phyloP scores from a whole-genome alignment of 2,888 invertebrate genomes.

The Dicyrtoma fusca region DNA sequence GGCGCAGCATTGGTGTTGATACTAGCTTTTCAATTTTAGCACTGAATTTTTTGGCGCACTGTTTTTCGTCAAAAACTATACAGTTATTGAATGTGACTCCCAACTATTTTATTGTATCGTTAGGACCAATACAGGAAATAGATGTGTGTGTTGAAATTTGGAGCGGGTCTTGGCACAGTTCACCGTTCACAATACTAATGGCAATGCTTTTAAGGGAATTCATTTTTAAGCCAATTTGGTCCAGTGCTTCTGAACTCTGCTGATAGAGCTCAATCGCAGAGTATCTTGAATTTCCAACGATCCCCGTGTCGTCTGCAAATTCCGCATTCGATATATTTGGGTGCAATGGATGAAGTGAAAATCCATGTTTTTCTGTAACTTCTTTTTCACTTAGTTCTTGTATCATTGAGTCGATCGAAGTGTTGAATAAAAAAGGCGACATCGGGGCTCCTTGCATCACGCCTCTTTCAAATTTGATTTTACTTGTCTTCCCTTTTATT shows the following conservation, averaged over 20 bases:
- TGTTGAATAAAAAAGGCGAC: neutral
- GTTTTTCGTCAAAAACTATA: neutral
- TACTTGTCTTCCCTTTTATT: neutral
- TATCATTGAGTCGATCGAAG: no score
- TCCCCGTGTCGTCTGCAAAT: neutral
- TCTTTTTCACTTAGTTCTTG: neutral
- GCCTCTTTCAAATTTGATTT: neutral
- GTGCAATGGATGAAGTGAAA: neutral
- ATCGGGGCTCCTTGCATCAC: no score
- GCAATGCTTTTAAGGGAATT: neutral
- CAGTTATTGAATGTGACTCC: conserved; percentile 1
- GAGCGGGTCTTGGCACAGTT: neutral
- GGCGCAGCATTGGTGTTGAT: neutral
- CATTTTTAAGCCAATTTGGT: neutral
- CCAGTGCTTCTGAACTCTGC: no score
- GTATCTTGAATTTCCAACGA: neutral
- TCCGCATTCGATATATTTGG: neutral
- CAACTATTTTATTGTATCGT: neutral
- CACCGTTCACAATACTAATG: neutral
- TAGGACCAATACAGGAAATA: neutral
- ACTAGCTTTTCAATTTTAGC: neutral
- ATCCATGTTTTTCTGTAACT: neutral
- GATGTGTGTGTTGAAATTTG: neutral
- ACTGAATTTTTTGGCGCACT: neutral
- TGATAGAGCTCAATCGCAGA: neutral